Percentiles rank a stretch among this genome's conserved stretches.
Conservation (phyloP, 2,797 vertebrate species). For the Chloroceryle amazona region DNA sequence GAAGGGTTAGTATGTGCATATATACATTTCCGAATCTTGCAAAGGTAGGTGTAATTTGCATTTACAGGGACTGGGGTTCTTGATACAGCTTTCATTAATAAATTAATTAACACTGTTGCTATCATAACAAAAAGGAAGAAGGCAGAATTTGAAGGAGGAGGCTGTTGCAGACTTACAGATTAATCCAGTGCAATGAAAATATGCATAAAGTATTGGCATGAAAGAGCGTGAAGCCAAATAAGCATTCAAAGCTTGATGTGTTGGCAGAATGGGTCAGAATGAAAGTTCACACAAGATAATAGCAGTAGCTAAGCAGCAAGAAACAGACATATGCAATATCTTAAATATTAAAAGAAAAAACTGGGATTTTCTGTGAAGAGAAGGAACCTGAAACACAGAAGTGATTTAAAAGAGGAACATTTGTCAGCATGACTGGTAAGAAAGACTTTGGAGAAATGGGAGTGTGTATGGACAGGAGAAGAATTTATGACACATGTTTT, state of each 20-base stretch:
- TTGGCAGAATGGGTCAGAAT: background rate
- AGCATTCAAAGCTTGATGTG: background rate
- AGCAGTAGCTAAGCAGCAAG: background rate
- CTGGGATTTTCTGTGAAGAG: background rate
- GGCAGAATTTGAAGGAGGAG: background rate
- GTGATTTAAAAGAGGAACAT: background rate
- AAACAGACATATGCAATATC: rapidly evolving
- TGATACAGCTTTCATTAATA: background rate
- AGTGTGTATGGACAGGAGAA: background rate
- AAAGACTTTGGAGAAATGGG: background rate
- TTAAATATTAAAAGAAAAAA: background rate
- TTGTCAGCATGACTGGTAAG: background rate
- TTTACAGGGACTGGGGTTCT: background rate
- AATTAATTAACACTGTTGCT: background rate
- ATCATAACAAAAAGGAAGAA: background rate
- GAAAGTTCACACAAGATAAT: background rate
- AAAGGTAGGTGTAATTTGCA: background rate
- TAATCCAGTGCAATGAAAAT: background rate
- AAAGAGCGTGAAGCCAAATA: background rate
- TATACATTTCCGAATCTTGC: background rate
- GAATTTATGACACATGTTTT: background rate
- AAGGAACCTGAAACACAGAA: background rate
- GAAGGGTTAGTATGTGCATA: background rate
- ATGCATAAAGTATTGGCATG: background rate
- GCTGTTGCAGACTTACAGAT: background rate